A percentile compares a stretch with the other conserved stretches of the same genome.
phyloP scores from a whole-genome alignment of 2,888 invertebrate genomes.

The Vandiemenella viatica region DNA sequence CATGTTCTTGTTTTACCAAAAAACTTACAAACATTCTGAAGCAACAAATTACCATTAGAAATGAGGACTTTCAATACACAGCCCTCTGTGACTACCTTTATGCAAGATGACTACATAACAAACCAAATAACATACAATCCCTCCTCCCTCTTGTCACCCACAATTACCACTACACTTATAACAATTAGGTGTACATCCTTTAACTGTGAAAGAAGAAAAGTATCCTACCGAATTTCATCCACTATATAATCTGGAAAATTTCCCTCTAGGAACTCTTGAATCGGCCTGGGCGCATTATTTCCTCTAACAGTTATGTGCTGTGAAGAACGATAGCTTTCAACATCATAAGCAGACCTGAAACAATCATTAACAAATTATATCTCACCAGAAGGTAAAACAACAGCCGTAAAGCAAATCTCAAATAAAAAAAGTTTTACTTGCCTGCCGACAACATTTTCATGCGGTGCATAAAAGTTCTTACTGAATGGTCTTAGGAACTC shows the following conservation, averaged over 20 bases:
- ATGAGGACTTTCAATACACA: too few relatives aligned
- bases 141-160: too few relatives aligned
- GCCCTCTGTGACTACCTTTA: too few relatives aligned
- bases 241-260: slow-evolving; percentile 26
- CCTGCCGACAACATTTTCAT: slow-evolving; percentile 52
- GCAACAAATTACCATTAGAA: too few relatives aligned
- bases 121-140: too few relatives aligned
- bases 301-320: slow-evolving; percentile 26
- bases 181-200: not conserved
- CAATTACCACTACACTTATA: not conserved
- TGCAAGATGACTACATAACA: too few relatives aligned
- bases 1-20: too few relatives aligned
- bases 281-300: slow-evolving; percentile 25
- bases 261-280: slow-evolving; percentile 26
- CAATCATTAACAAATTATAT: not conserved
- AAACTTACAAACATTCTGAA: too few relatives aligned
- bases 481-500: slow-evolving; percentile 61
- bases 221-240: slow-evolving; percentile 21
- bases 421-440: slow-evolving; percentile 28
- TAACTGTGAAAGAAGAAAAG: not conserved
- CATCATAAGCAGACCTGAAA: slow-evolving; percentile 6
- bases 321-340: slow-evolving; percentile 5
- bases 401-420: not conserved
- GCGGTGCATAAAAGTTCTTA: slow-evolving; percentile 84
- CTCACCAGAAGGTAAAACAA: not conserved